Percentiles rank a stretch among this genome's conserved stretches.
phyloP scores from a whole-genome alignment of 53 echinoderm and acorn worm species.

The Glandiceps talaboti region DNA sequence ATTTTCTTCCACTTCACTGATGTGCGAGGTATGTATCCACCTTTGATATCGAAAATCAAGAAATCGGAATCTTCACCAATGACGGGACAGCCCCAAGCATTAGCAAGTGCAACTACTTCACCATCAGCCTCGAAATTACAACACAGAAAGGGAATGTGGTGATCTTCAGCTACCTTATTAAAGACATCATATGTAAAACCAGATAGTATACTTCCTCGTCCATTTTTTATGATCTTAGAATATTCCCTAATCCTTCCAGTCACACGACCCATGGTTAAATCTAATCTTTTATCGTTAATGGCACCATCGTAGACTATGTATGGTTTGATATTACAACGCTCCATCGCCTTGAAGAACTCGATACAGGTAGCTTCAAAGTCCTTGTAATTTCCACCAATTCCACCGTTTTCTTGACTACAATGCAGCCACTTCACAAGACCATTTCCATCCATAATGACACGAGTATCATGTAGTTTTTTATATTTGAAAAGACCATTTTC shows the following conservation, averaged over 20 bases:
- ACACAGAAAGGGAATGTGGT: conserved; percentile 28
- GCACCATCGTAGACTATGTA: conserved; percentile 80
- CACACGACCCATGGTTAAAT: conserved; percentile 30
- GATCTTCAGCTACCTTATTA: conserved; percentile 41
- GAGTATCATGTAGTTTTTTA: conserved; percentile 31
- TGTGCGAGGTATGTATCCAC: conserved; percentile 75
- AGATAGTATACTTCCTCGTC: conserved; percentile 24
- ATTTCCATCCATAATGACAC: conserved; percentile 68
- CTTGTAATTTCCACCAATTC: conserved; percentile 77
- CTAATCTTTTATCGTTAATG: conserved; percentile 58
- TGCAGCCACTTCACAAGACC: conserved; percentile 46
- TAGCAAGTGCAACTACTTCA: conserved; percentile 59
- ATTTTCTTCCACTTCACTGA: conserved; percentile 21
- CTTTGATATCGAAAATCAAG: conserved; percentile 59
- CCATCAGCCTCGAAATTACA: conserved; percentile 88
- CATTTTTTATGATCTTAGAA: conserved; percentile 4
- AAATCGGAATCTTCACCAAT: conserved; percentile 80
- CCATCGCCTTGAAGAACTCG: conserved; percentile 40
- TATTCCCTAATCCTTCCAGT: conserved; percentile 26
- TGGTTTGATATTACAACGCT: conserved; percentile 35
- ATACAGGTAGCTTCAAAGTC: conserved; percentile 30
- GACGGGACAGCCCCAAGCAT: conserved; percentile 69
- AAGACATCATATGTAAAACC: conserved; percentile 24
- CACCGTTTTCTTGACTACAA: conserved; percentile 58
- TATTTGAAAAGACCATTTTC: conserved; percentile 26